Evolutionary conservation across 2,797 vertebrate genomes (phyloP), one percentile per base, ranked within the genome.

Genomic region (Distichodus sexfasciatus): DNA sequence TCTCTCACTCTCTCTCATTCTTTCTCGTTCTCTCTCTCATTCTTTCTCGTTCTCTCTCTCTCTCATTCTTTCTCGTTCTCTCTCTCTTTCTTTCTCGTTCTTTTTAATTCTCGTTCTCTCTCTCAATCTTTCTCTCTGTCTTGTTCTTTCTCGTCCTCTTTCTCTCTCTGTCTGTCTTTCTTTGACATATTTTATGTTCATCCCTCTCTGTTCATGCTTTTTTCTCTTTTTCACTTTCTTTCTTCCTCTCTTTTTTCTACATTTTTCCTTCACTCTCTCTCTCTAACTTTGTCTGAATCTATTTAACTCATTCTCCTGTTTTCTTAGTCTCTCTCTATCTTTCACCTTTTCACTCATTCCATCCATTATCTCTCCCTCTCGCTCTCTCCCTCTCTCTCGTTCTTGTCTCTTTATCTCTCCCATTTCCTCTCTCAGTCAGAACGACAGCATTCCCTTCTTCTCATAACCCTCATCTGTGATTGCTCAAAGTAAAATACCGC

Each of bases 271-370:
- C 8, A 1, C 24, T 62, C 53, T 9, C 35, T 29, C 72, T n/a
- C n/a, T n/a, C n/a, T n/a, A n/a, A n/a, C n/a, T n/a, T n/a, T n/a
- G n/a, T n/a, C n/a, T n/a, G 12, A 21, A 1, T 31, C 15, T 11
- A n/a, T 11, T 41, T 79, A 51, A 24, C 9, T 70, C 46, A 53
- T 29, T 77, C 10, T 79, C 58, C 69, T 29, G 23, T 28, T 48
- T 55, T 63, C 67, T 36, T 4, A 40, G 5, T 2, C 28, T 61
- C 51, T 14, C 36, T 31, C 72, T n/a, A n/a, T n/a, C n/a, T n/a
- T n/a, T n/a, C n/a, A n/a, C n/a, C n/a, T n/a, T n/a, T n/a, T n/a
- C n/a, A n/a, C n/a, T n/a, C n/a, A n/a, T n/a, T n/a, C n/a, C n/a
- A n/a, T n/a, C n/a, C n/a, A n/a, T n/a, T n/a, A n/a, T n/a, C n/a